Conservation (phyloP, 2,797 vertebrate genomes). For the Tamandua tetradactyla region DNA sequence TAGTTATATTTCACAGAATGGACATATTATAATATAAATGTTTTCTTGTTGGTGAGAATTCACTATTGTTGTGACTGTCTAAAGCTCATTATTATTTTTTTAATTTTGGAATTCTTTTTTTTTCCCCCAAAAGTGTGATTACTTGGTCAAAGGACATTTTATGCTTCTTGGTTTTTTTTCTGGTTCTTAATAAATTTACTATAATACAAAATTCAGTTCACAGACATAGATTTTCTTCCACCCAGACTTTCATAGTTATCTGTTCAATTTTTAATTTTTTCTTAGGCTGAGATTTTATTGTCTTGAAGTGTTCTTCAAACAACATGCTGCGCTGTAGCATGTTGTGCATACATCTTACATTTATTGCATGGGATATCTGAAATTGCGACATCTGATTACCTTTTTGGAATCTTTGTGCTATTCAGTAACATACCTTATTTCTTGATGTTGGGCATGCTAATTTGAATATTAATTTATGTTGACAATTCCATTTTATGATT, state of each 20-base stretch:
- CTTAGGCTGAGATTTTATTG: not conserved
- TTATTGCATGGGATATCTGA: not conserved
- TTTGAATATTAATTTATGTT: not conserved
- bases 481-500: not conserved
- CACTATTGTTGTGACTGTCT: not conserved
- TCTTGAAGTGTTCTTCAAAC: not conserved
- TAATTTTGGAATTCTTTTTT: not conserved
- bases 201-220: not conserved
- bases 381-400: not conserved
- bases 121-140: not conserved
- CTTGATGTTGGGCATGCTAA: not conserved
- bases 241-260: not conserved
- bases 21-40: not conserved
- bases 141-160: not conserved
- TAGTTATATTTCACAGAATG: not conserved
- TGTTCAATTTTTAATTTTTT: not conserved
- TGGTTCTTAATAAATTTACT: slow-evolving; percentile 7
- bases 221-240: not conserved
- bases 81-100: not conserved
- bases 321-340: not conserved
- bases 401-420: not conserved
- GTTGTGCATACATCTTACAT: not conserved
- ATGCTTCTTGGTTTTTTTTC: not conserved
- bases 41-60: not conserved
- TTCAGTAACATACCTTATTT: not conserved